Evolutionary conservation across 2,113 vertebrate genomes (phyloP), one percentile per base, ranked within the genome.

Genomic region (Stigmatopora nigra): DNA sequence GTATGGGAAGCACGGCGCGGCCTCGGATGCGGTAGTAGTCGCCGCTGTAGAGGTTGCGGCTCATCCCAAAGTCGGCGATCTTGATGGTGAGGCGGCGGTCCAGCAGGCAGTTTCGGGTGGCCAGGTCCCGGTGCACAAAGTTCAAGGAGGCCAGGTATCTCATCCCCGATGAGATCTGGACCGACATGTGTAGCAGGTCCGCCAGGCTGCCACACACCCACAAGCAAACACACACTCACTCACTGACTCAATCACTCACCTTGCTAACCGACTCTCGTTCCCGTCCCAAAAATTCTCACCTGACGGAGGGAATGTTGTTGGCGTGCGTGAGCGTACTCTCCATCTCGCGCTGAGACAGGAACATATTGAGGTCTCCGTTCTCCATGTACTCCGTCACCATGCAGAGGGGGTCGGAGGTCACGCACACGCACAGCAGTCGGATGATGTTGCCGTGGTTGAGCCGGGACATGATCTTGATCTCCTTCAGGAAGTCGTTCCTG

Each of bases 11-110:
- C 74, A 93, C 92, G 0, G 92, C 92, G 0, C 92, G 85, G 56
- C 92, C 92, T 78, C 93, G 92, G 84, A 93, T 93, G 61, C 92
- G 90, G 79, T 93, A 93, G 83, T 93, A 93, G 85, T 93, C 92
- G 2, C 92, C 92, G 65, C 91, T 93, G 90, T 93, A 93, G 14
- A 93, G 81, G 77, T 93, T 93, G 8, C 92, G 78, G 82, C 92
- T 93, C 92, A 93, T 93, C 41, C 92, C 92, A 2, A 93, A 93
- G 82, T 93, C 92, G 0, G 92, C 88, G 12, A 93, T 93, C 88
- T 93, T 93, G 76, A 93, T 93, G 77, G 92, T 93, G 81, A 91
- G 91, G 41, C 84, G 89, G n/a, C 92, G 91, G 75, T 93, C 92
- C 83, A 93, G 89, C 72, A 93, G 88, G 78, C 92, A 93, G 86